phyloP scores from a whole-genome alignment of 2,797 vertebrate genomes.

The Phrynocephalus guinanensis region DNA sequence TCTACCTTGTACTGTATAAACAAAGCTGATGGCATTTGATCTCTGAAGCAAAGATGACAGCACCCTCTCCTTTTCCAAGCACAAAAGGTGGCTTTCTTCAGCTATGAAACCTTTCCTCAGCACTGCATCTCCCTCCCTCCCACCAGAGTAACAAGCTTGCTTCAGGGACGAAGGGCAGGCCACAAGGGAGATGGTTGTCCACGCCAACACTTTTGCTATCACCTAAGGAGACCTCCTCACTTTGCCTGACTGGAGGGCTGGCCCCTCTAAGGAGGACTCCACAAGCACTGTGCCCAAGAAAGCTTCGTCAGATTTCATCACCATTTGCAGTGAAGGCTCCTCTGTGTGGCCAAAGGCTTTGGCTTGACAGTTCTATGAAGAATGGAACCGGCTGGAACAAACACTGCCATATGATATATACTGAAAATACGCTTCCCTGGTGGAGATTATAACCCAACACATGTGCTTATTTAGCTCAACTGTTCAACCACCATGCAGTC shows the following conservation, averaged over 20 bases:
- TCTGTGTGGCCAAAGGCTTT: neutral
- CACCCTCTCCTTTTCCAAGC: neutral
- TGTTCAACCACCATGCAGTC: neutral
- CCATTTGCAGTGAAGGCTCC: neutral
- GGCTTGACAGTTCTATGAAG: neutral
- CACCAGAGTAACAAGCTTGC: neutral
- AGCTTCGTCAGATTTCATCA: too few species aligned
- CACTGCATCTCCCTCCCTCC: neutral
- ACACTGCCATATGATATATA: neutral
- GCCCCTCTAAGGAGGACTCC: neutral
- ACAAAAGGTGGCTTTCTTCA: neutral
- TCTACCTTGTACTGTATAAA: neutral
- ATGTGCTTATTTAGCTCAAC: fast-evolving
- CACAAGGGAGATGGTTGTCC: neutral
- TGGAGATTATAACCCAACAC: neutral
- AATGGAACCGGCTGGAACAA: neutral
- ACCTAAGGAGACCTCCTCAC: neutral
- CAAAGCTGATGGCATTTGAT: neutral
- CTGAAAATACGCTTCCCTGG: neutral
- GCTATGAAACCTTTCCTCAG: neutral
- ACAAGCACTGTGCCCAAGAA: neutral
- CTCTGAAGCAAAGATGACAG: neutral
- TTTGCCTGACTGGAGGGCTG: neutral
- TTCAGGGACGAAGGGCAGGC: neutral
- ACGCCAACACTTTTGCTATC: neutral